These are phyloP conservation scores for Xylophagus ater DNA, from an alignment of 2,888 invertebrate species.

Conservation along the genomic window DNA sequence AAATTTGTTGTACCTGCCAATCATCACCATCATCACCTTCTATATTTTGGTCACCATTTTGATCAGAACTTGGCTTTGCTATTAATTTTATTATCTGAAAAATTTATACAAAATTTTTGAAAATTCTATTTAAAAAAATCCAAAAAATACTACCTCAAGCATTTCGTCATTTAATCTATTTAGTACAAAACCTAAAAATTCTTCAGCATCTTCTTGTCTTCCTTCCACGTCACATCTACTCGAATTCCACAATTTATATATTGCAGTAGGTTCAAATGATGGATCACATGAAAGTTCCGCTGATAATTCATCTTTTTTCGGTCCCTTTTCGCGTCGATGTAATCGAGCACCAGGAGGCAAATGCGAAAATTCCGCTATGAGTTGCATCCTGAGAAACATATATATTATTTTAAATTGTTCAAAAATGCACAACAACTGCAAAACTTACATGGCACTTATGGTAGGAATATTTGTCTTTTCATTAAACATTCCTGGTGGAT, in stretches of 20 bases:
- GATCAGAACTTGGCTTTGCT: constrained; percentile 43
- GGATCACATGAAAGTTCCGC: constrained; percentile 57
- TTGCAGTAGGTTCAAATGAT: constrained; percentile 83
- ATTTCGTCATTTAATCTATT: constrained; percentile 96
- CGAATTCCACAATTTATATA: constrained; percentile 73
- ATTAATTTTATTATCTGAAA: constrained; percentile 49
- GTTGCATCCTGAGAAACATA: constrained; percentile 37
- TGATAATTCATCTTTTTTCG: constrained; percentile 36
- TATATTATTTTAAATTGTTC: background rate
- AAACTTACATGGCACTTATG: constrained; percentile 81
- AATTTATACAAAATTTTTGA: constrained; percentile 5
- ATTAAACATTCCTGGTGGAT: constrained; percentile 43
- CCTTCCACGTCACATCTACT: constrained; percentile 71
- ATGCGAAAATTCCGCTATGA: constrained; percentile 66
- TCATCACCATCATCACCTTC: constrained; percentile 33
- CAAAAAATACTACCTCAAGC: constrained; percentile 55
- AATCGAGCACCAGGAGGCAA: constrained; percentile 46
- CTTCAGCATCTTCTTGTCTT: constrained; percentile 94
- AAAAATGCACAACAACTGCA: background rate
- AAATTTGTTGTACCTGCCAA: constrained; percentile 42
- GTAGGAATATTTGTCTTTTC: constrained; percentile 65
- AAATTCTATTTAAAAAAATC: background rate
- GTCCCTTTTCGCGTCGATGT: constrained; percentile 39
- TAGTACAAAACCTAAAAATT: constrained; percentile 84
- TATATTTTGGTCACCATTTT: constrained; percentile 40